Base-by-base conservation (phyloP, 2,113 vertebrate species). In the Oxyruncus cristatus region DNA sequence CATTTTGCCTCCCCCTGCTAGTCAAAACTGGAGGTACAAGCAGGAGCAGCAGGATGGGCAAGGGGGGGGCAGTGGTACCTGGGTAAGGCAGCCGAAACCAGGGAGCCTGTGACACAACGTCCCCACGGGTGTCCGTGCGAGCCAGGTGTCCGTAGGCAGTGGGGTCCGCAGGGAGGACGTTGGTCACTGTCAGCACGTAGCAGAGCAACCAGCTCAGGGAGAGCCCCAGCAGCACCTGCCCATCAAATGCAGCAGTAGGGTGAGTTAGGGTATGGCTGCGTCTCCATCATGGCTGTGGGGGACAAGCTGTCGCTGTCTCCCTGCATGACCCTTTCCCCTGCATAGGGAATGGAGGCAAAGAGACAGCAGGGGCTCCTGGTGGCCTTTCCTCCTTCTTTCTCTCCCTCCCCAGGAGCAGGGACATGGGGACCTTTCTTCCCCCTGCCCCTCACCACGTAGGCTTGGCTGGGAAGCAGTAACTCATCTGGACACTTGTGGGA, bases 71-170 rank as follows among this genome's bases (percentile, higher is more conserved):
- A 24, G 61, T 12, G 22, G 59, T 98, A 99, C 99, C 99, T 98
- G 99, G 99, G 85, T 99, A 99, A 42, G 99, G 99, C 89, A 99
- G 97, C 27, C 97, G 98, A 92, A 99, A 98, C 99, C 99, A 99
- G 8, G 99, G 99, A 65, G 99, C 98, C 92, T 87, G 97, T 50
- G 93, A 91, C 33, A 99, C 94, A 46, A 99, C 98, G 1, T 98
- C 95, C 49, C 98, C 98, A 74, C 98, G 99, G 49, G 97, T 93
- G 89, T 99, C 99, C 0, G 99, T 99, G 42, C 99, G 99, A 76
- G 99, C 99, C 92, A 97, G 88, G 94, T 99, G 98, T 46, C 99
- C 99, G 0, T 99, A 99, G 58, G 88, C 71, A 0, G 93, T n/a
- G 32, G 99, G 97, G 18, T 98, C 97, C 5, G 85, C 70, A 11